Percentiles rank a stretch among this genome's conserved stretches.
Evolutionary conservation across 2,797 vertebrate species (phyloP).

Genomic region (Malurus splendens): DNA sequence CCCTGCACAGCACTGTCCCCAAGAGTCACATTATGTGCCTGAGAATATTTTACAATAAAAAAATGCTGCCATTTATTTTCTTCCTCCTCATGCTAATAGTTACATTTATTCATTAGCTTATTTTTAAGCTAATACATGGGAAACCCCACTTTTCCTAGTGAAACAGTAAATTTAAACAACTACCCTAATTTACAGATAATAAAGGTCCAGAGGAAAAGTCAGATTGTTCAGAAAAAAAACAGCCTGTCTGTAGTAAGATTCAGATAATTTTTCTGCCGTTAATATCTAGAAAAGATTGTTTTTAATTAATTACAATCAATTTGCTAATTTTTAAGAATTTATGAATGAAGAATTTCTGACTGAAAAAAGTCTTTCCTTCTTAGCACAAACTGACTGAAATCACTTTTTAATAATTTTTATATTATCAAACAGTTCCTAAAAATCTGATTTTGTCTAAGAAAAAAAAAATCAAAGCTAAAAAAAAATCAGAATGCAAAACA

Average conservation of each 20-base stretch:
- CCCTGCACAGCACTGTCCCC: background rate
- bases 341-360: conserved; percentile 6
- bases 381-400: conserved; percentile 47
- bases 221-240: background rate
- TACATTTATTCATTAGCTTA: background rate
- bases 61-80: background rate
- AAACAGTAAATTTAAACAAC: background rate
- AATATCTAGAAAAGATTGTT: background rate
- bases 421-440: conserved; percentile 62
- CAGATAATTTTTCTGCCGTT: background rate
- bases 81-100: background rate
- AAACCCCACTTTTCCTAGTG: background rate
- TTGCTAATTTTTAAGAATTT: background rate
- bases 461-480: background rate
- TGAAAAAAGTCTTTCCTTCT: conserved; percentile 47
- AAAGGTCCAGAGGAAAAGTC: background rate
- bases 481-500: conserved; percentile 51
- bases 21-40: background rate
- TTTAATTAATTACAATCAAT: background rate
- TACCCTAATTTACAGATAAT: background rate
- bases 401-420: conserved; percentile 59
- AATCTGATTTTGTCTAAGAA: conserved; percentile 59
- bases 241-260: background rate
- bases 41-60: background rate
- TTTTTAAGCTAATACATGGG: background rate